Evolutionary conservation across 1,140 invertebrate species (phyloP).

Genomic region (Cotesia typhae): DNA sequence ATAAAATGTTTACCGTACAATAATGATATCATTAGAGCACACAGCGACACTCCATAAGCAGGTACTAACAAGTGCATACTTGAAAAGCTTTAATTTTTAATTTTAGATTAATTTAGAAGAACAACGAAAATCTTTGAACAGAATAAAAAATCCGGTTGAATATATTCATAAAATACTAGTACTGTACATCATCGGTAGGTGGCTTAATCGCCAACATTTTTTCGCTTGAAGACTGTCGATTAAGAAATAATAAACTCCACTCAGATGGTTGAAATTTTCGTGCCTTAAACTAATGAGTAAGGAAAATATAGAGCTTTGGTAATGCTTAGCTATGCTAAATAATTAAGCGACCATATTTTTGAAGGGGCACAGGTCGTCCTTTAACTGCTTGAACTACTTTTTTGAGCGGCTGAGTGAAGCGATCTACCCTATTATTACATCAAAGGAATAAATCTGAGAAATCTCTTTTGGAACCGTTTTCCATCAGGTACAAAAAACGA

Average conservation of each 20-base stretch:
- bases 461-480: not conserved
- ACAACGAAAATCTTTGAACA: no score
- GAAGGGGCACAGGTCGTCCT: constrained; percentile 79
- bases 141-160: no score
- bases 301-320: constrained; percentile 87
- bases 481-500: not conserved
- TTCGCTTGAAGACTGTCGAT: constrained; percentile 14
- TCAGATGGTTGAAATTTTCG: constrained; percentile 50
- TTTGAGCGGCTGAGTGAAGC: constrained; percentile 72
- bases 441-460: not conserved
- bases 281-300: constrained; percentile 90
- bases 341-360: constrained; percentile 75
- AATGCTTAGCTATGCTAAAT: constrained; percentile 76
- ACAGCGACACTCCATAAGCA: not conserved
- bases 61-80: not conserved
- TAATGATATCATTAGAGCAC: constrained; percentile 51
- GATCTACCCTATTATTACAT: constrained; percentile 68
- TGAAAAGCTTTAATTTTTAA: not conserved
- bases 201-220: constrained; percentile 20
- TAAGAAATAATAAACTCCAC: not conserved
- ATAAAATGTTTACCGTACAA: constrained; percentile 47
- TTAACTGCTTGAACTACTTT: constrained; percentile 74
- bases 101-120: not conserved
- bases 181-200: not conserved
- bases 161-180: no score